A percentile compares a stretch with the other conserved stretches of the same genome.
Conservation (phyloP, 1,140 invertebrate genomes). For the Chlorops oryzae region DNA sequence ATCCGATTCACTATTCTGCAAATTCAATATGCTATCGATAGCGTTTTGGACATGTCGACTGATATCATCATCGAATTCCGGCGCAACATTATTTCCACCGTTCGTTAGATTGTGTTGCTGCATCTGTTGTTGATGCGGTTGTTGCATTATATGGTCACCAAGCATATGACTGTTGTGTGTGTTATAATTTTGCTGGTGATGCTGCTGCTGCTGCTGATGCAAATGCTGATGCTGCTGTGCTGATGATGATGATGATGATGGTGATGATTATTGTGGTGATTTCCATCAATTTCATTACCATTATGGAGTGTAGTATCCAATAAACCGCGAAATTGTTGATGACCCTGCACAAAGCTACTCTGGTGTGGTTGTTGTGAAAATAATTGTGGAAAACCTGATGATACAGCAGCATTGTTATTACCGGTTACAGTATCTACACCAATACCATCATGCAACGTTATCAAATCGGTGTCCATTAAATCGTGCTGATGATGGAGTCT, state of each 20-base stretch:
- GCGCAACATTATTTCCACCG: background rate
- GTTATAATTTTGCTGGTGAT: conserved; percentile 12
- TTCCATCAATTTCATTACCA: conserved; percentile 19
- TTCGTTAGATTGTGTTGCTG: conserved; percentile 30
- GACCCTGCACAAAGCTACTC: conserved; percentile 11
- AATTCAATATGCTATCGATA: conserved; percentile 69
- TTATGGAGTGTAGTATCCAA: too few relatives aligned
- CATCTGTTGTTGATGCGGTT: conserved; percentile 37
- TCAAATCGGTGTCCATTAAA: conserved; percentile 37
- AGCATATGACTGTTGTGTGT: conserved; percentile 6
- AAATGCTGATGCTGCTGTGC: conserved; percentile 30
- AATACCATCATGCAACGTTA: conserved; percentile 29
- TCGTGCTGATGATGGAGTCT: conserved; percentile 24
- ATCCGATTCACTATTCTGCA: conserved; percentile 52
- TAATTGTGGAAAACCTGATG: conserved; percentile 27
- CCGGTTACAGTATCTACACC: conserved; percentile 21
- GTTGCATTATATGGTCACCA: too few relatives aligned
- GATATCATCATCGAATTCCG: conserved; percentile 56
- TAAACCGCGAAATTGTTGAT: conserved; percentile 32
- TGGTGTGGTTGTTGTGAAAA: conserved; percentile 35
- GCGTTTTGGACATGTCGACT: conserved; percentile 71
- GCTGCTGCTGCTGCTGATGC: conserved; percentile 25
- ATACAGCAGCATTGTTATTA: conserved; percentile 13
- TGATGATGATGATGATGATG: conserved; percentile 23
- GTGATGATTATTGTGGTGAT: conserved; percentile 10